phyloP scores from a whole-genome alignment of 2,888 invertebrate species.

The Toxonevra muliebris region DNA sequence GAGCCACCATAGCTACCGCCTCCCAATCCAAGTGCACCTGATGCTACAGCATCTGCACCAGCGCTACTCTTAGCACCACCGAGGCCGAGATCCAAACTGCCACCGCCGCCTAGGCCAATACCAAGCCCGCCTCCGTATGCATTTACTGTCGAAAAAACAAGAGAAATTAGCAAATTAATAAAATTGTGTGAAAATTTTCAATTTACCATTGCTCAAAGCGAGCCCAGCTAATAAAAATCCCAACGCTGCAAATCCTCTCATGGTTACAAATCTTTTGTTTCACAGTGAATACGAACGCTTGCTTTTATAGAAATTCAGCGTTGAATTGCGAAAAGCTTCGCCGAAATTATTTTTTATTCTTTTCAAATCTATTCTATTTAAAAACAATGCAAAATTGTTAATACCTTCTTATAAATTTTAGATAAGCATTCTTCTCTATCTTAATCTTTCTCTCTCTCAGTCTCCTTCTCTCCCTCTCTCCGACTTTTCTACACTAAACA shows the following conservation, averaged over 20 bases:
- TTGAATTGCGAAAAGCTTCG: background rate
- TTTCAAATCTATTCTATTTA: background rate
- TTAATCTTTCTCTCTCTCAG: background rate
- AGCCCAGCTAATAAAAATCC: constrained; percentile 32
- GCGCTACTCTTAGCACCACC: constrained; percentile 7
- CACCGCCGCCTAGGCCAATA: constrained; percentile 6
- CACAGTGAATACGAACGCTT: background rate
- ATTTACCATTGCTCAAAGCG: constrained; percentile 36
- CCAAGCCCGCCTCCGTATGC: constrained; percentile 21
- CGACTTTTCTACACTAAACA: background rate
- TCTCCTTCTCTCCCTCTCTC: background rate
- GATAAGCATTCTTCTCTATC: background rate
- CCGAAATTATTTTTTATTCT: background rate
- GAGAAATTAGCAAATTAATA: background rate
- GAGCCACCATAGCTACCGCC: constrained; percentile 16
- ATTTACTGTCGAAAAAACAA: background rate
- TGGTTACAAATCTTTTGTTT: constrained; percentile 36
- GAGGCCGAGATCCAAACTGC: background rate
- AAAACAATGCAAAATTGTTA: background rate
- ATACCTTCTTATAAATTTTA: too few species aligned
- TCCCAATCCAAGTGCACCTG: background rate
- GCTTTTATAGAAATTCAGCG: constrained; percentile 39
- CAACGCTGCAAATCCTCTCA: constrained; percentile 37
- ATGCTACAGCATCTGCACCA: background rate
- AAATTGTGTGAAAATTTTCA: too few species aligned